phyloP scores from a whole-genome alignment of 2,888 invertebrate genomes.

The Lycophotia porphyrea region DNA sequence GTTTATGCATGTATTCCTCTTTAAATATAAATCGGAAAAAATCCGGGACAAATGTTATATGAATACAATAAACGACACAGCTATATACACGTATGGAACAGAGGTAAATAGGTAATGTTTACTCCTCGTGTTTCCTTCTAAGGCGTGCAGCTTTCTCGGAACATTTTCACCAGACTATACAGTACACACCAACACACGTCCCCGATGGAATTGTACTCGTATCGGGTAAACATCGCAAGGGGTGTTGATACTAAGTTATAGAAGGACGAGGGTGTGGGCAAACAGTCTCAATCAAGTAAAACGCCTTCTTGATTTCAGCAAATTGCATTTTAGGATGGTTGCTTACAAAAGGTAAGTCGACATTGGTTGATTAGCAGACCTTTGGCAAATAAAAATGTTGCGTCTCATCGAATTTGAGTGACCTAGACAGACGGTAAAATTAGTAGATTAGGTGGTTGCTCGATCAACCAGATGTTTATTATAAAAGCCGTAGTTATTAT shows the following conservation, averaged over 20 bases:
- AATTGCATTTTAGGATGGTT: not conserved
- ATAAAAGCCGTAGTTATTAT: not conserved
- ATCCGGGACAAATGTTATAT: not conserved
- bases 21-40: slow-evolving; percentile 9
- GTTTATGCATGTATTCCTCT: not conserved
- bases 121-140: slow-evolving; percentile 17
- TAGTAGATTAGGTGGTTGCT: not conserved
- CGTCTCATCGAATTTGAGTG: not conserved
- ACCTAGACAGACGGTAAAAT: not conserved
- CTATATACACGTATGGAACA: not conserved
- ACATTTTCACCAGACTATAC: slow-evolving; percentile 8
- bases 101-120: slow-evolving; percentile 22
- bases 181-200: slow-evolving; percentile 12
- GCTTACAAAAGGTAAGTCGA: not conserved
- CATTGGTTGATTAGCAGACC: not conserved
- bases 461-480: not conserved
- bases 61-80: slow-evolving; percentile 11
- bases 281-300: not conserved
- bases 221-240: slow-evolving; percentile 2
- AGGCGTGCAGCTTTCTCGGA: slow-evolving; percentile 16
- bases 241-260: slow-evolving; percentile 4
- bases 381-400: not conserved
- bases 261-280: not conserved
- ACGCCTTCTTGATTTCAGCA: not conserved
- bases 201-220: slow-evolving; percentile 27